A percentile compares a stretch with the other conserved stretches of the same genome.
phyloP scores from a whole-genome alignment of 1,140 invertebrate species.

The Rhopalosiphum maidis region DNA sequence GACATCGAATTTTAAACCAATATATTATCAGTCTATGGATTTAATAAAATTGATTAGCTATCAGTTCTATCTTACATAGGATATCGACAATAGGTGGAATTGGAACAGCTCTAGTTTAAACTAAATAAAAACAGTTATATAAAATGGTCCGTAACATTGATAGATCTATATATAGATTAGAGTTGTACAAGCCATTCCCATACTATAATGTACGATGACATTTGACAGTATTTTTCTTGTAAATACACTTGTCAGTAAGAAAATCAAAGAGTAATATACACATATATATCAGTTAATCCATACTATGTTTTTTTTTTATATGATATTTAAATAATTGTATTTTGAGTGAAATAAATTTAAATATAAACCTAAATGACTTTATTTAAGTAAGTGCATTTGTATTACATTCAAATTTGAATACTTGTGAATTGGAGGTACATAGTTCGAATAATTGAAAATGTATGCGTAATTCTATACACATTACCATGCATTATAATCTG shows the following conservation, averaged over 20 bases:
- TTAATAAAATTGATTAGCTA: not conserved
- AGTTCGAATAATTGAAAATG: not conserved
- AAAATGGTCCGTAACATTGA: not conserved
- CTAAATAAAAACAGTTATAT: not conserved
- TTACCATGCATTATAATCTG: too few relatives aligned
- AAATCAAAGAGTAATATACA: not conserved
- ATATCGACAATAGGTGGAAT: not conserved
- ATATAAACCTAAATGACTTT: not conserved
- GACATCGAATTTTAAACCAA: too few relatives aligned
- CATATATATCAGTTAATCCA: not conserved
- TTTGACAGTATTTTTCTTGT: not conserved
- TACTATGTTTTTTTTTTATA: not conserved
- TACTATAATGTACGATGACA: not conserved
- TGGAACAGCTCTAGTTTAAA: not conserved
- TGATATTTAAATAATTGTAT: not conserved
- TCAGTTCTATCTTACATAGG: not conserved
- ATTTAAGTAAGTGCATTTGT: not conserved
- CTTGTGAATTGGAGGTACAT: not conserved
- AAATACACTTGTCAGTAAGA: not conserved
- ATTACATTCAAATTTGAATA: not conserved
- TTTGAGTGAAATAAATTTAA: not conserved
- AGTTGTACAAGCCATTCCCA: too few relatives aligned
- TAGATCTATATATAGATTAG: too few relatives aligned
- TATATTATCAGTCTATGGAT: too few relatives aligned
- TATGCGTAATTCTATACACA: not conserved